Percentiles rank a stretch among this genome's conserved stretches.
Conservation (phyloP, 1,140 invertebrate genomes). For the Atta colombica region DNA sequence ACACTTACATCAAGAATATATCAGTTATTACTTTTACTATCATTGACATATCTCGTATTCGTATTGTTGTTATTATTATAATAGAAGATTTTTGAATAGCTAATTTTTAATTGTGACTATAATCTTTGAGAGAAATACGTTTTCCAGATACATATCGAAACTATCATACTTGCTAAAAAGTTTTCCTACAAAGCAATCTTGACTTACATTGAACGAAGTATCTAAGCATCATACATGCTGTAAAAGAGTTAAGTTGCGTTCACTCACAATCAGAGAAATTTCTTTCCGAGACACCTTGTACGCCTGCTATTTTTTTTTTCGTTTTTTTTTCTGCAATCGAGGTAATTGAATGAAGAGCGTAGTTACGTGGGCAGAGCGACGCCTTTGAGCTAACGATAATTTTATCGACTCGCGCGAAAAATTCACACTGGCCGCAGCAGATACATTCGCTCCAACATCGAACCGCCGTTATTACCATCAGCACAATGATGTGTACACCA, state of each 20-base stretch:
- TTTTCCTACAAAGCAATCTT: not conserved
- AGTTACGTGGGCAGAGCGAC: constrained; percentile 41
- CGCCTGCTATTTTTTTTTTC: not conserved
- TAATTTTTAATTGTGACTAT: not conserved
- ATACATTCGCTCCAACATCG: constrained; percentile 64
- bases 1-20: not conserved
- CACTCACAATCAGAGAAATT: not conserved
- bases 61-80: not conserved
- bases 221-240: not conserved
- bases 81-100: not conserved
- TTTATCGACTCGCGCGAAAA: constrained; percentile 29
- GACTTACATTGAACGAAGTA: not conserved
- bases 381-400: constrained; percentile 30
- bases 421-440: constrained; percentile 44
- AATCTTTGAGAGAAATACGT: not conserved
- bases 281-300: not conserved
- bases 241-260: not conserved
- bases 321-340: not conserved
- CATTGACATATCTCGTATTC: not conserved
- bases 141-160: not conserved
- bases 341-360: not conserved
- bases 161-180: not conserved
- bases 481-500: constrained; percentile 55
- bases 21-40: not conserved
- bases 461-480: constrained; percentile 50